phyloP scores from a whole-genome alignment of 2,113 vertebrate genomes.

The Sebastes schlegelii region DNA sequence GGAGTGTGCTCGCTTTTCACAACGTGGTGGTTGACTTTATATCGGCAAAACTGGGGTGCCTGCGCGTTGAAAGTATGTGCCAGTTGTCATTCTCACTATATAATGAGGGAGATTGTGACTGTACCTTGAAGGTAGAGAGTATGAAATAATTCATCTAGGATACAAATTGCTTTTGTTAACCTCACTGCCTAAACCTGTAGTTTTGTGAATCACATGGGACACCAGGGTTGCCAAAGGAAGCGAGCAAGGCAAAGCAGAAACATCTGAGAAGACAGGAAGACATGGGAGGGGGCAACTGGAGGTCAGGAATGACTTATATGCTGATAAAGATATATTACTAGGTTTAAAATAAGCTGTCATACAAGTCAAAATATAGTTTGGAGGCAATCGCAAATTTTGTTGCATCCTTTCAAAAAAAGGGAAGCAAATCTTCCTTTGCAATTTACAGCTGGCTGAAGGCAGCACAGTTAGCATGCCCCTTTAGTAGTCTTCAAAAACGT shows the following conservation, averaged over 20 bases:
- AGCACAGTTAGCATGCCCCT: background rate
- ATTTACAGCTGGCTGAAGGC: slow-evolving; percentile 7
- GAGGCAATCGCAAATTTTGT: background rate
- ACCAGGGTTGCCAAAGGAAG: slow-evolving; percentile 21
- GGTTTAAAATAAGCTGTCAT: slow-evolving; percentile 6
- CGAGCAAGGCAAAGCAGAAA: slow-evolving; percentile 20
- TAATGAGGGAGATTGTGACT: slow-evolving; percentile 61
- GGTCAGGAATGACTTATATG: slow-evolving; percentile 32
- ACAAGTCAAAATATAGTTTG: background rate
- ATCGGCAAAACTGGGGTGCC: slow-evolving; percentile 30
- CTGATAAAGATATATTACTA: slow-evolving; percentile 11
- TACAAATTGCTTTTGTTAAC: slow-evolving; percentile 49
- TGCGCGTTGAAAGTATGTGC: slow-evolving; percentile 30
- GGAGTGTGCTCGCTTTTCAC: slow-evolving; percentile 38
- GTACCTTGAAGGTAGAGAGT: slow-evolving; percentile 13
- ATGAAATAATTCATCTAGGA: slow-evolving; percentile 60
- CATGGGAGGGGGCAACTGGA: slow-evolving; percentile 21
- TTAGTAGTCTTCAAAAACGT: slow-evolving; percentile 33
- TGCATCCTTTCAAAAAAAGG: background rate
- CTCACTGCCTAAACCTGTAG: slow-evolving; percentile 2
- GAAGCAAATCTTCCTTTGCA: background rate
- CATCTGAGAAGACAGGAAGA: slow-evolving; percentile 15
- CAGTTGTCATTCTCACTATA: slow-evolving; percentile 41
- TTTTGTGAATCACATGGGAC: slow-evolving; percentile 18
- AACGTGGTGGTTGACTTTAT: slow-evolving; percentile 43